Base-by-base conservation (phyloP, 64 coral and sea anemone genomes). In the Astreopora myriophthalma region DNA sequence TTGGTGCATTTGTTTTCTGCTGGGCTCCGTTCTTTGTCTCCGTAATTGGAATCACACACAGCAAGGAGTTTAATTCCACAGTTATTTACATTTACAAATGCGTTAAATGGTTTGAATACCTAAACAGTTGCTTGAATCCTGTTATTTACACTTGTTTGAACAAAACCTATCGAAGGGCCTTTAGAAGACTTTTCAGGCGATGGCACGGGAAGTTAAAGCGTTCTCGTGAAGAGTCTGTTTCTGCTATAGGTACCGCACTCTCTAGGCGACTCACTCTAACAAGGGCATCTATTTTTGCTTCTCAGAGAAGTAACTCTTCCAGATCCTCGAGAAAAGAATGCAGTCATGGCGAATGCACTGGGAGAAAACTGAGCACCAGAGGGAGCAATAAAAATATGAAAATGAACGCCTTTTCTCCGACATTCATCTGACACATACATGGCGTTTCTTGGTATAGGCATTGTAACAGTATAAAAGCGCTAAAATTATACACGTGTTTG, bases 131-230 rank as follows among this genome's bases (percentile, higher is more conserved):
- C 20, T 87, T 97, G 27, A 97, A 97, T 63, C 95, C 95, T 22
- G 90, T 97, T 5, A 69, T 97, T 22, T 97, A 97, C 33, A 92
- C 89, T 42, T 97, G 95, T 75, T 85, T 97, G 16, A 97, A 97
- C 82, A 87, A 92, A 24, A 97, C 91, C 6, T 97, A 97, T 66
- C 44, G 95, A 42, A 76, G 92, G 17, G 91, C 95, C 7, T 97
- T 97, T 48, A 79, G 39, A 62, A 97, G 85, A 75, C 95, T 97
- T 52, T 97, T 97, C 39, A 61, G 73, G 34, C 86, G 74, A 29
- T 97, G 95, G 63, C 57, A 63, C 20, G 87, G 86, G 12, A 79
- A 71, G 75, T 25, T 94, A 20, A 34, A 83, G 34, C 31, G 79
- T 38, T 64, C 79, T 63, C 79, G 79, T 22, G 79, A 83, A 10